These are phyloP conservation scores for Nannospalax galili DNA, from an alignment of 2,113 vertebrate genomes.

Conservation along the genomic window DNA sequence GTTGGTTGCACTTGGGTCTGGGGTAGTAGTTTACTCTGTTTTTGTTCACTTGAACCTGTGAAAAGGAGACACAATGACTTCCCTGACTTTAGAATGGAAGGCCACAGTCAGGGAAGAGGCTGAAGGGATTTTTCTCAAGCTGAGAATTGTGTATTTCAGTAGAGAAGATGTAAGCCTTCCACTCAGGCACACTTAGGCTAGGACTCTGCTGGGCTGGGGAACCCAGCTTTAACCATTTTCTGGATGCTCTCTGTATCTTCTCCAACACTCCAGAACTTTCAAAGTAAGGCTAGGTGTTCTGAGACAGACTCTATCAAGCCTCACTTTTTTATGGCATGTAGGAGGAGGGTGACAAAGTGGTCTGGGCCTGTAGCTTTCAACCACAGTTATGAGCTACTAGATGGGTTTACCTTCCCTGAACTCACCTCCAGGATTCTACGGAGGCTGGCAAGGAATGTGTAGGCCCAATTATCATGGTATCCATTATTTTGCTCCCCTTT, in stretches of 20 bases:
- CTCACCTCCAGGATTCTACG: not conserved
- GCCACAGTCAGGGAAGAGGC: accelerated
- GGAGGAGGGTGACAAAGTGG: not conserved
- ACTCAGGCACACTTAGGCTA: not conserved
- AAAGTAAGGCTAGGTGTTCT: not conserved
- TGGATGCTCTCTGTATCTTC: accelerated
- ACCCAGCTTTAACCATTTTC: too few species aligned
- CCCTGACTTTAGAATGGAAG: not conserved
- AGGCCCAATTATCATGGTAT: not conserved
- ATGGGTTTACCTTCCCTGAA: too few species aligned
- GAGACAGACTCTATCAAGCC: not conserved
- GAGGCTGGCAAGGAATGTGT: not conserved
- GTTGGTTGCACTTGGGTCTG: slow-evolving; percentile 76
- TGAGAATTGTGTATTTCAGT: not conserved
- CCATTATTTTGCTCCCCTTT: not conserved
- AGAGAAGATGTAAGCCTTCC: not conserved
- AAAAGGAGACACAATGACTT: slow-evolving; percentile 41
- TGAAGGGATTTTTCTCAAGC: slow-evolving; percentile 25
- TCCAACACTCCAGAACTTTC: not conserved
- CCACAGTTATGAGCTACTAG: not conserved
- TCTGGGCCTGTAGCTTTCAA: not conserved
- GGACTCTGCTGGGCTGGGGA: not conserved
- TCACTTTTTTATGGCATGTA: accelerated
- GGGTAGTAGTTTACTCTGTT: slow-evolving; percentile 72
- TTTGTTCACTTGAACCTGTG: slow-evolving; percentile 85